Evolutionary conservation across 2,113 vertebrate genomes (phyloP).

Genomic region (Leptocoma aspasia): DNA sequence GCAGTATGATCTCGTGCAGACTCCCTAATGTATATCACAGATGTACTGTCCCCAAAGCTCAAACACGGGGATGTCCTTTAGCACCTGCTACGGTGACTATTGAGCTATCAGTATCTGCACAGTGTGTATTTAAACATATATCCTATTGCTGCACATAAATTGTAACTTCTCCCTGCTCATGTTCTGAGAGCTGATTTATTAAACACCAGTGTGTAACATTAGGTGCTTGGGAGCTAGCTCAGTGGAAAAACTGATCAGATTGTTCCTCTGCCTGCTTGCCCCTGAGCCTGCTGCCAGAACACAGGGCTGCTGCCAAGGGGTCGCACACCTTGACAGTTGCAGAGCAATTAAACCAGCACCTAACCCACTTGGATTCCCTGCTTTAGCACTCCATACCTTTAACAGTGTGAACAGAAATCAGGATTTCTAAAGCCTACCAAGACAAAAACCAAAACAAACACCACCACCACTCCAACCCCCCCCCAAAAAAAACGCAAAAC

Average conservation of each 20-base stretch:
- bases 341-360: background rate
- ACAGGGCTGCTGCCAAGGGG: background rate
- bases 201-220: background rate
- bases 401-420: background rate
- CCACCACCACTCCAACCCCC: background rate
- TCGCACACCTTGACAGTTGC: fast-evolving
- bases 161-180: background rate
- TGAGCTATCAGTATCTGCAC: background rate
- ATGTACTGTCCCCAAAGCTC: background rate
- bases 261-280: background rate
- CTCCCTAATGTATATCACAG: background rate
- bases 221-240: background rate
- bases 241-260: background rate
- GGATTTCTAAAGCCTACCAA: background rate
- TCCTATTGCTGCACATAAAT: background rate
- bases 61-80: background rate
- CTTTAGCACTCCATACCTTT: background rate
- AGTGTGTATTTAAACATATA: background rate
- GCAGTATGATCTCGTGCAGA: background rate
- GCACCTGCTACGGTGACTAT: background rate
- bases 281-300: background rate
- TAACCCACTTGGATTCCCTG: background rate
- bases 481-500: background rate
- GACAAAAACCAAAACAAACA: background rate
- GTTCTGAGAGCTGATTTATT: background rate